Conservation (phyloP, 2,888 invertebrate genomes). For the Pyrgus malvae region DNA sequence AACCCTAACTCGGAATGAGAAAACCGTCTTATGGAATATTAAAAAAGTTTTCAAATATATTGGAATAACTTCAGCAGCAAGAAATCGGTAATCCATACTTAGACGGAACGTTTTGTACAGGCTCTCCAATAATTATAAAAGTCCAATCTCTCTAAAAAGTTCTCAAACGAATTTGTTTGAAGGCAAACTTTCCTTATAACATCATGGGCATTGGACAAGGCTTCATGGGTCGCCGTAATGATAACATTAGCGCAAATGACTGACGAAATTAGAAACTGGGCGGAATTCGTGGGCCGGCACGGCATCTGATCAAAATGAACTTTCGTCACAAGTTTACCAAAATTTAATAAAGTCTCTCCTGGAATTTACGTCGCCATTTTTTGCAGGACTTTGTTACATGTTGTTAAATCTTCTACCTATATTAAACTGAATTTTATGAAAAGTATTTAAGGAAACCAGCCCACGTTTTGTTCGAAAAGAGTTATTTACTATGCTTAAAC, state of each 20-base stretch:
- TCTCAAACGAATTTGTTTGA: conserved; percentile 18
- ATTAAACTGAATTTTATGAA: too few relatives aligned
- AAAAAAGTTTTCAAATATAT: conserved; percentile 21
- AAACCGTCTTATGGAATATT: conserved; percentile 5
- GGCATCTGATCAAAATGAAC: conserved; percentile 54
- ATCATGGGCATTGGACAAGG: conserved; percentile 35
- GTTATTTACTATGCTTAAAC: too few relatives aligned
- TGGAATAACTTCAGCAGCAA: conserved; percentile 18
- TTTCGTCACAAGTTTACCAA: conserved; percentile 48
- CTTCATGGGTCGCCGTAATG: conserved; percentile 47
- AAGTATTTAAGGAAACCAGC: too few relatives aligned
- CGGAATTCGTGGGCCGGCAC: conserved; percentile 50
- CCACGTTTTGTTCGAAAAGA: too few relatives aligned
- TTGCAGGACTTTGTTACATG: too few relatives aligned
- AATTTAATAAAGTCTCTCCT: conserved; percentile 56
- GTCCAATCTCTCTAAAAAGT: conserved; percentile 23
- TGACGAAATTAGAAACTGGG: conserved; percentile 57
- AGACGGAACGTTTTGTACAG: conserved; percentile 19
- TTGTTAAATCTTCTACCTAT: too few relatives aligned
- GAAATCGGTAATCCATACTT: conserved; percentile 17
- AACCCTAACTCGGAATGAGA: background rate
- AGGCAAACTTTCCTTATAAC: conserved; percentile 39
- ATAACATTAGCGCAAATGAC: conserved; percentile 60
- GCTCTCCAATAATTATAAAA: conserved; percentile 25
- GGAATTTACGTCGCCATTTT: conserved; percentile 52